Evolutionary conservation across 2,113 vertebrate species (phyloP).

Genomic region (Heteronetta atricapilla): DNA sequence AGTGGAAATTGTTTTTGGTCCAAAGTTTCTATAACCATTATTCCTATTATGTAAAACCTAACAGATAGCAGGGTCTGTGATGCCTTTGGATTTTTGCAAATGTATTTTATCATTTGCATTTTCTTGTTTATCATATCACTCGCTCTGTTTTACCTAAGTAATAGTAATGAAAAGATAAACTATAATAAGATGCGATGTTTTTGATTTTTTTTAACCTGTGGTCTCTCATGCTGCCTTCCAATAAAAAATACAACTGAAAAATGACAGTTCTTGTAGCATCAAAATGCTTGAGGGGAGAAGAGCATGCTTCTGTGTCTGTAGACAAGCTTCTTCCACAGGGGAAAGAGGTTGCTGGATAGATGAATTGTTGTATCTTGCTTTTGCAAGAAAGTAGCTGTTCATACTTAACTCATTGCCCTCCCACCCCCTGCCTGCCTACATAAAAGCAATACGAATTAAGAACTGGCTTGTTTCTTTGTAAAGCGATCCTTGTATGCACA

Average conservation of each 20-base stretch:
- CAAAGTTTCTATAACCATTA: neutral
- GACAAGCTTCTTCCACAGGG: neutral
- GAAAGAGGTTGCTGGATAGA: neutral
- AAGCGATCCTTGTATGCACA: neutral
- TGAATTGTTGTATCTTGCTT: neutral
- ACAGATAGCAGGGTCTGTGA: neutral
- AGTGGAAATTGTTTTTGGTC: neutral
- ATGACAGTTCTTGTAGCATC: fast-evolving
- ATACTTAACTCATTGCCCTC: neutral
- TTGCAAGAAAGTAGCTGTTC: neutral
- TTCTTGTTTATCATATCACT: no score
- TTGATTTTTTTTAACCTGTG: neutral
- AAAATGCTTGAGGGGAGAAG: neutral
- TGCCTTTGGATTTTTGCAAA: neutral
- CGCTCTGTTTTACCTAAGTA: neutral
- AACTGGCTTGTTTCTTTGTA: neutral
- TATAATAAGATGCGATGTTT: neutral
- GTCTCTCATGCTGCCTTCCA: neutral
- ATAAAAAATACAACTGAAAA: neutral
- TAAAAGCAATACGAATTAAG: neutral
- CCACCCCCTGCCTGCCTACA: neutral
- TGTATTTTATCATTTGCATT: neutral
- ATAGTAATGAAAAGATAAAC: neutral
- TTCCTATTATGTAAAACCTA: neutral
- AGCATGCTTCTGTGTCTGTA: neutral